These are phyloP conservation scores for Orthonychiurus folsomi DNA, from an alignment of 2,888 invertebrate species.

Conservation along the genomic window DNA sequence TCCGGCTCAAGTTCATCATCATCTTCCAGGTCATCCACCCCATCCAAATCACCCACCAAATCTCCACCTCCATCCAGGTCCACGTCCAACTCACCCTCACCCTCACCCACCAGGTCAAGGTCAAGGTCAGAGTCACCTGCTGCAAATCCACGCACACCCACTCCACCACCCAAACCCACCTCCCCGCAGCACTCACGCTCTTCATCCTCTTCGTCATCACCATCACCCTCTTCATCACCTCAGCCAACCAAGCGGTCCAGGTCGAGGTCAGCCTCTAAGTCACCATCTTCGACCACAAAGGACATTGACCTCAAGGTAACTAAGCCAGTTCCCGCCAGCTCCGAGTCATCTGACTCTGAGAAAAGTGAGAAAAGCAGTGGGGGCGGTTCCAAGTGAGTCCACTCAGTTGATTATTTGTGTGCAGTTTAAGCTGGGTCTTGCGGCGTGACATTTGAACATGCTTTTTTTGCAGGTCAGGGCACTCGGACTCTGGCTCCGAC, in stretches of 20 bases:
- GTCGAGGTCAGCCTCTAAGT: neutral
- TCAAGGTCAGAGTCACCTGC: constrained; percentile 24
- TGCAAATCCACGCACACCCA: constrained; percentile 13
- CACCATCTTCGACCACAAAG: too few species aligned
- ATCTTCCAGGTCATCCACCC: neutral
- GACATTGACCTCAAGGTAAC: neutral
- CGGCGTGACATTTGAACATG: too few species aligned
- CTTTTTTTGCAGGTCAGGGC: too few species aligned
- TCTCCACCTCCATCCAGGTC: constrained; percentile 17
- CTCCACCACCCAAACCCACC: constrained; percentile 32
- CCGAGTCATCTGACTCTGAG: neutral
- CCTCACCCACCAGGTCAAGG: constrained; percentile 24
- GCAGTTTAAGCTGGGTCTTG: too few species aligned
- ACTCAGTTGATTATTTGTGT: too few species aligned
- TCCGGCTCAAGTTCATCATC: constrained; percentile 14
- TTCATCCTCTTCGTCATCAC: neutral
- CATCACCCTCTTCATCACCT: constrained; percentile 16
- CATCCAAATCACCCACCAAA: constrained; percentile 14
- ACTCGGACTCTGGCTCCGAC: neutral
- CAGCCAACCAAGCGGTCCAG: constrained; percentile 36
- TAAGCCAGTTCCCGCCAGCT: neutral
- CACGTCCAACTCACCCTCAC: constrained; percentile 19
- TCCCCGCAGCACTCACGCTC: too few species aligned
- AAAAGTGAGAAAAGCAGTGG: neutral
- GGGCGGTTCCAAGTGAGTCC: neutral